Percentiles rank a stretch among this genome's conserved stretches.
These are phyloP conservation scores for Sigmodon hispidus DNA, from an alignment of 2,113 vertebrate species.

Conservation along the genomic window DNA sequence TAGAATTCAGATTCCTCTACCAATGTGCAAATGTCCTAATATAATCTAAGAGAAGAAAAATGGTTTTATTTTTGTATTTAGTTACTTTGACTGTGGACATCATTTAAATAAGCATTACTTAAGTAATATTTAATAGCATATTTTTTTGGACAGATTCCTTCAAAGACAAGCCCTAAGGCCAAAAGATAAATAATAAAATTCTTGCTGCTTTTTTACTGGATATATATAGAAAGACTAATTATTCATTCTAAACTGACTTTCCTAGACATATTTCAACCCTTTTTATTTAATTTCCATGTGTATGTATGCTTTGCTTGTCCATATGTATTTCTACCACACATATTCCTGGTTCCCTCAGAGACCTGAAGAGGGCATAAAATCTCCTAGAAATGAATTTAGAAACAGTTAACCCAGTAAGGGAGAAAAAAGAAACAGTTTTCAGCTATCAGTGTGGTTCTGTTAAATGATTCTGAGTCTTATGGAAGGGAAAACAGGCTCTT, in stretches of 20 bases:
- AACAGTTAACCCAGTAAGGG: too few relatives aligned
- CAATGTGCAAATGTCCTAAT: constrained; percentile 16
- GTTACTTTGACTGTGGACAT: neutral
- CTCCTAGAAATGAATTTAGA: neutral
- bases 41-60: neutral
- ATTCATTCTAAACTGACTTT: constrained; percentile 32
- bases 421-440: too few relatives aligned
- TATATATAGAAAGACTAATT: constrained; percentile 12
- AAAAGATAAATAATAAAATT: neutral
- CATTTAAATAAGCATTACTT: neutral
- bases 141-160: constrained; percentile 1
- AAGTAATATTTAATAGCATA: neutral
- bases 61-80: neutral
- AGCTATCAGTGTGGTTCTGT: neutral
- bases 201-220: neutral
- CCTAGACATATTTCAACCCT: neutral
- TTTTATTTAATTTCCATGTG: neutral
- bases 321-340: neutral
- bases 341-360: neutral
- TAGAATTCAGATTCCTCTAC: neutral
- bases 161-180: neutral
- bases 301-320: neutral
- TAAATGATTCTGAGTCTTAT: neutral
- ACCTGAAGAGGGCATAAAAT: neutral
- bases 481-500: neutral